These are phyloP conservation scores for Arvicanthis niloticus DNA, from an alignment of 2,113 vertebrate species.

Conservation along the genomic window DNA sequence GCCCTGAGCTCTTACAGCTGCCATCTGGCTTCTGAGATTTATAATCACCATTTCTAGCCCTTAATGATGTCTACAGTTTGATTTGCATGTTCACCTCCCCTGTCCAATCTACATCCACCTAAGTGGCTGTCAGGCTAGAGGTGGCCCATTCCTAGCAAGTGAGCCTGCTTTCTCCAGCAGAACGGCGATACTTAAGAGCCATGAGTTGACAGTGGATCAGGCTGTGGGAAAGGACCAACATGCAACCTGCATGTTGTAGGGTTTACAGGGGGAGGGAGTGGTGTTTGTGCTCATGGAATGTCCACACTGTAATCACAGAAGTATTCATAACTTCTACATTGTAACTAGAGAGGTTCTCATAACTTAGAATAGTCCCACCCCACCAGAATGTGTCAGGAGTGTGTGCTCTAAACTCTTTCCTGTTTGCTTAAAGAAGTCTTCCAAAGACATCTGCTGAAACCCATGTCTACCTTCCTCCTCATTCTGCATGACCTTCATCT, in stretches of 20 bases:
- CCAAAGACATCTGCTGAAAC: background rate
- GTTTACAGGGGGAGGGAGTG: background rate
- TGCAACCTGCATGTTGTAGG: background rate
- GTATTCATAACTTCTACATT: background rate
- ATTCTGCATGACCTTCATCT: background rate
- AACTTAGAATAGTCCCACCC: background rate
- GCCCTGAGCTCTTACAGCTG: background rate
- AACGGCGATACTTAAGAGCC: background rate
- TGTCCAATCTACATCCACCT: background rate
- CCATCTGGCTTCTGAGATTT: constrained; percentile 32
- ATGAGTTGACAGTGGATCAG: accelerated
- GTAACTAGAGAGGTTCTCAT: background rate
- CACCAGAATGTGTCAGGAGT: background rate
- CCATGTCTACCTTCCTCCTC: background rate
- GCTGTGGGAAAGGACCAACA: background rate
- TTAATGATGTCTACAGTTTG: background rate
- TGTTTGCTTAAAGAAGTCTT: background rate
- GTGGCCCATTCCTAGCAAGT: background rate
- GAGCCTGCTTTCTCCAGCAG: background rate
- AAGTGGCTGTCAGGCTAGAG: background rate
- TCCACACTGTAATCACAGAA: background rate
- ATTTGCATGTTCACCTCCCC: background rate
- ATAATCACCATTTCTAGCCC: background rate
- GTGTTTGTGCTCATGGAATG: background rate
- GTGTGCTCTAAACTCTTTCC: background rate